Conservation (phyloP, 2,797 vertebrate species). For the Argya squamiceps region DNA sequence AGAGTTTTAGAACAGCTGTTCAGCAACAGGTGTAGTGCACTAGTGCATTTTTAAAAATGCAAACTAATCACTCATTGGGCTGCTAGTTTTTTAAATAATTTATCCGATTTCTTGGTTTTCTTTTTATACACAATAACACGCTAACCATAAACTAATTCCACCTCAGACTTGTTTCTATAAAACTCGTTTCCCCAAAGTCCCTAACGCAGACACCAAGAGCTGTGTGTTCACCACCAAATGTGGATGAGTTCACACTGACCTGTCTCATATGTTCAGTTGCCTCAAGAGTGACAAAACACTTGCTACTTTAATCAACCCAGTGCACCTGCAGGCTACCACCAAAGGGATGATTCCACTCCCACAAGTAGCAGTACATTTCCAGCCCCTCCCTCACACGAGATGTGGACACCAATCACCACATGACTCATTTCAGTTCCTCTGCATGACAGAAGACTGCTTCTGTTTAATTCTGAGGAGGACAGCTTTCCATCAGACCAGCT, state of each 20-base stretch:
- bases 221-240: background rate
- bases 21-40: background rate
- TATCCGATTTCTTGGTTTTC: background rate
- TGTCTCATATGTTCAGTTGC: background rate
- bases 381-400: background rate
- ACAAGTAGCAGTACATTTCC: background rate
- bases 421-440: background rate
- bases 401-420: rapidly evolving
- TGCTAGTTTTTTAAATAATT: background rate
- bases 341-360: background rate
- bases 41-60: background rate
- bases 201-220: background rate
- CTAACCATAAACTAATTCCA: background rate
- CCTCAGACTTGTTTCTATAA: background rate
- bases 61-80: background rate
- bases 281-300: background rate
- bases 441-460: background rate
- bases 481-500: background rate
- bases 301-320: background rate
- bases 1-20: background rate
- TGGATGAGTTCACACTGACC: background rate
- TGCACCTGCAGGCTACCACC: background rate
- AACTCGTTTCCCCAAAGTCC: background rate
- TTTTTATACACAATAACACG: background rate
- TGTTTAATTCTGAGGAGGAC: background rate